Percentiles rank a stretch among this genome's conserved stretches.
Conservation (phyloP, 2,888 invertebrate species). For the Monopis laevigella region DNA sequence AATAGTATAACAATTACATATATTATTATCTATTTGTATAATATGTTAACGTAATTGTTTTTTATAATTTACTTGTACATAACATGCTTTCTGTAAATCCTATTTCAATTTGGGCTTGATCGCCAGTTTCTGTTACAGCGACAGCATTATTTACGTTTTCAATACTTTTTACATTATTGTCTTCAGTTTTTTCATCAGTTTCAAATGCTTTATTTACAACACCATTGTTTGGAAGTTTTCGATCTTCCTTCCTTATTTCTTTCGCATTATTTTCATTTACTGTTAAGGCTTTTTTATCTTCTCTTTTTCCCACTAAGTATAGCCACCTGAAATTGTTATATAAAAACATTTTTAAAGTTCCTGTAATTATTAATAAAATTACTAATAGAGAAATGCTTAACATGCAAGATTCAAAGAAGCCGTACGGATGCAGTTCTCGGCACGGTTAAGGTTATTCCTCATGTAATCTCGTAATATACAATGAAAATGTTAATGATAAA, state of each 20-base stretch:
- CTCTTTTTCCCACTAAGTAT: conserved; percentile 47
- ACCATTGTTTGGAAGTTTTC: conserved; percentile 28
- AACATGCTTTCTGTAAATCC: conserved; percentile 51
- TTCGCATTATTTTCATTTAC: conserved; percentile 25
- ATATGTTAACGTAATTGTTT: no score
- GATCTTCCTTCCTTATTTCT: conserved; percentile 24
- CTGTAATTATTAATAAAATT: no score
- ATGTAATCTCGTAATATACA: no score
- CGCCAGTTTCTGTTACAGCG: conserved; percentile 23
- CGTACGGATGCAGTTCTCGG: no score
- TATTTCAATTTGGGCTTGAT: conserved; percentile 48
- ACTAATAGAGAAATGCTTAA: no score
- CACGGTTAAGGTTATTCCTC: no score
- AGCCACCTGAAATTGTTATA: conserved; percentile 70
- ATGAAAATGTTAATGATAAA: no score
- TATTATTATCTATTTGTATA: no score
- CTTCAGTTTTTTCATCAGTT: conserved; percentile 38
- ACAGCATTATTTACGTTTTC: conserved; percentile 22
- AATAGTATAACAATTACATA: no score
- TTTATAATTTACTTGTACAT: conserved; percentile 42
- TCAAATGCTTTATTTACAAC: conserved; percentile 56
- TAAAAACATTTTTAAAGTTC: no score
- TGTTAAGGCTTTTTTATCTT: conserved; percentile 22
- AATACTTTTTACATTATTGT: conserved; percentile 25
- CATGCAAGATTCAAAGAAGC: no score